Base-by-base conservation (phyloP, 2,888 invertebrate genomes). In the Plagiodera versicolora region DNA sequence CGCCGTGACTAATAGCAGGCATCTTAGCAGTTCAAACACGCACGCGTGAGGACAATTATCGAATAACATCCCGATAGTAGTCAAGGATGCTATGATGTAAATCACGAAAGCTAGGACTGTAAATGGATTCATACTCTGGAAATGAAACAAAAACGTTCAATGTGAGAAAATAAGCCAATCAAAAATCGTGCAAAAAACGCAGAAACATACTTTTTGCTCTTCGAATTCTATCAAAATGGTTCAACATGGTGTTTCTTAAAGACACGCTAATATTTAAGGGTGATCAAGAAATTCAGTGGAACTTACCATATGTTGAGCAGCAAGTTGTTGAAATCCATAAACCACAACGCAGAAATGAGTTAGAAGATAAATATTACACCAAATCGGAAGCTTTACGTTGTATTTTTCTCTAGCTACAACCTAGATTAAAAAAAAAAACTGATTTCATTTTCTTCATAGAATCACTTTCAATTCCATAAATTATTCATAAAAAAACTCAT, bases 1-100 rank as follows among this genome's bases (percentile, higher is more conserved):
- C 8, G 77, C 77, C 11, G 76, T 77, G 35, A 89, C 84, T 18
- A 88, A 80, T 0, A 86, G 18, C 67, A 85, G 81, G 72, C 90
- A 91, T 9, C 91, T 83, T 1, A 84, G 63, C 1, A 89, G 82
- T 77, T 91, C 91, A 32, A 88, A 79, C 1, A 85, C 72, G 6
- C 85, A 83, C 0, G 88, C 88, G 68, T 85, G 81, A 6, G 84
- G 82, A 45, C 85, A 84, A 69, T 87, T 85, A 70, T 91, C 91
- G 70, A 91, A 87, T 8, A 91, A 75, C 83, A 90, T 84, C 0
- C 91, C 90, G 52, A 91, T 88, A 19, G 86, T 81, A 0, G 87
- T 87, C 11, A 91, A 78, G 0, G 89, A 87, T 1, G 84, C 84
- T 47, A 90, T 83, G 67, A 90, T 86, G 81, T 89, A 89, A 46